A percentile compares a stretch with the other conserved stretches of the same genome.
These are phyloP conservation scores for Antidorcas marsupialis DNA, from an alignment of 2,113 vertebrate species.

Conservation along the genomic window DNA sequence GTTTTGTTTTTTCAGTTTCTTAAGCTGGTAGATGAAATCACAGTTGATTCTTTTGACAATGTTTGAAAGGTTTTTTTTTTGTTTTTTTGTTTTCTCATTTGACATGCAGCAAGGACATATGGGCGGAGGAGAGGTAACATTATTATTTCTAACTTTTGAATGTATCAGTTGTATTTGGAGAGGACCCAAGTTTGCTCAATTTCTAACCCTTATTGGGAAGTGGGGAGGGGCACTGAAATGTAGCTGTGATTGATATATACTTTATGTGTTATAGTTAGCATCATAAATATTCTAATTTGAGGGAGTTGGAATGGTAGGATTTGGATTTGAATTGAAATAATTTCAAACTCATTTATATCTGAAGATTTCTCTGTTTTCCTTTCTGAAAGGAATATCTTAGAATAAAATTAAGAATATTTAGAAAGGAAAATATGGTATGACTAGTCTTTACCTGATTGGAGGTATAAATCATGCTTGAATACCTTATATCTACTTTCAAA, in stretches of 20 bases:
- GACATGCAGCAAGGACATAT: conserved; percentile 99
- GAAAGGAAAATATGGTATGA: background rate
- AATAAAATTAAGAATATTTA: conserved; percentile 11
- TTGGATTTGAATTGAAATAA: conserved; percentile 40
- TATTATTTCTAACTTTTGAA: conserved; percentile 84
- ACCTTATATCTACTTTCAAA: background rate
- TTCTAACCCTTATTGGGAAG: conserved; percentile 57
- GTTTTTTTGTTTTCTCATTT: conserved; percentile 86
- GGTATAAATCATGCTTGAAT: background rate
- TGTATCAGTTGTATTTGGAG: conserved; percentile 82
- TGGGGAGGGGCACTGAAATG: background rate
- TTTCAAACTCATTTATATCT: conserved; percentile 19
- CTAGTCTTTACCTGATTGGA: background rate
- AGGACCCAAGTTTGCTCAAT: conserved; percentile 57
- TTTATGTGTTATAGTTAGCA: conserved; percentile 58
- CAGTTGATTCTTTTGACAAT: conserved; percentile 84
- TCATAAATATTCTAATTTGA: conserved; percentile 6
- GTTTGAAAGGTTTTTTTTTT: conserved; percentile 88
- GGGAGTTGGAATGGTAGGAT: background rate
- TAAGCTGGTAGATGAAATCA: conserved; percentile 61
- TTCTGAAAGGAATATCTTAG: conserved; percentile 31
- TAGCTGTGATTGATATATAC: conserved; percentile 37
- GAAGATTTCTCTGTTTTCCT: background rate
- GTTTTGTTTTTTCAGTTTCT: conserved; percentile 44
- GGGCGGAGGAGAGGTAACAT: conserved; percentile 99